Evolutionary conservation across 2,888 invertebrate species (phyloP).

Genomic region (Xanthorhoe spadicearia): DNA sequence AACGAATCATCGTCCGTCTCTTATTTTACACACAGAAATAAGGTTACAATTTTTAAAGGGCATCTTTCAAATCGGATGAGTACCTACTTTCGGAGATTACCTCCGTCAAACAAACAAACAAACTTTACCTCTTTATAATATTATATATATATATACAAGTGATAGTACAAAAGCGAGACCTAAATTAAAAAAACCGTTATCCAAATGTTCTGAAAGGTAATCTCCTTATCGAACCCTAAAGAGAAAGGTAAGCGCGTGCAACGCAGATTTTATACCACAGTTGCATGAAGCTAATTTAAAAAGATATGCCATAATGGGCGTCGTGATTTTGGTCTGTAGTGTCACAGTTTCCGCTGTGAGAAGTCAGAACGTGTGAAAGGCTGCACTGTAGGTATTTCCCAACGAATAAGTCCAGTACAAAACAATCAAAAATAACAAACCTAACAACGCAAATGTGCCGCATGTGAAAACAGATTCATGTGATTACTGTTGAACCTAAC

Average conservation of each 20-base stretch:
- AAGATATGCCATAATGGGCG: conserved; percentile 14
- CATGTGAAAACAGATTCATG: conserved; percentile 46
- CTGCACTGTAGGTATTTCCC: conserved; percentile 38
- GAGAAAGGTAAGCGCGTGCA: conserved; percentile 13
- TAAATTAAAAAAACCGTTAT: neutral
- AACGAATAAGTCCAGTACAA: conserved; percentile 38
- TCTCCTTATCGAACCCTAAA: conserved; percentile 10
- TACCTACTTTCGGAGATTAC: too few relatives aligned
- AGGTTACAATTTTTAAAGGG: too few relatives aligned
- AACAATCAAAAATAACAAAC: conserved; percentile 44
- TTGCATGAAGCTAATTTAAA: conserved; percentile 7
- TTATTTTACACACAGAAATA: neutral
- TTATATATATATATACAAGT: too few relatives aligned
- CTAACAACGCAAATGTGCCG: conserved; percentile 47
- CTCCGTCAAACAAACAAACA: too few relatives aligned
- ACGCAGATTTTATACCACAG: conserved; percentile 3
- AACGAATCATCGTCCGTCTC: neutral
- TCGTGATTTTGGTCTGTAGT: conserved; percentile 26
- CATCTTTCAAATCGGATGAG: too few relatives aligned
- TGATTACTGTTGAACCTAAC: conserved; percentile 41
- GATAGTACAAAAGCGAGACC: too few relatives aligned
- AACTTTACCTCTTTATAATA: too few relatives aligned
- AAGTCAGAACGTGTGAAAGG: conserved; percentile 59
- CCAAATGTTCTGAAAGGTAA: conserved; percentile 5
- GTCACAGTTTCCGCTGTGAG: conserved; percentile 46